A percentile compares a stretch with the other conserved stretches of the same genome.
Conservation (phyloP, 2,888 invertebrate species). For the Gymnoscelis rufifasciata region DNA sequence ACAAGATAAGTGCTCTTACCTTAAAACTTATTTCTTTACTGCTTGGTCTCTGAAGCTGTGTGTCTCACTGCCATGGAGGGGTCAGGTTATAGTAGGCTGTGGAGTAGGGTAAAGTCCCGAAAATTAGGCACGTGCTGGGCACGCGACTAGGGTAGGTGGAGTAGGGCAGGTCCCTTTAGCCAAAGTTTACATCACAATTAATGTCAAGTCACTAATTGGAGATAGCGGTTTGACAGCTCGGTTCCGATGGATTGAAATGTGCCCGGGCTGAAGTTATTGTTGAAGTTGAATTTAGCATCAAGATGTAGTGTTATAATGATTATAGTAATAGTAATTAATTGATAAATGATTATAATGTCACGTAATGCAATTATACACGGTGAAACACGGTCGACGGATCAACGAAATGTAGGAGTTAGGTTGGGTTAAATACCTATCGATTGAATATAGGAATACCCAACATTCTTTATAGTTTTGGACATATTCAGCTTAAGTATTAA, state of each 20-base stretch:
- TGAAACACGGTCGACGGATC: no score
- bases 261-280: background rate
- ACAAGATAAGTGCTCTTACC: slow-evolving; percentile 47
- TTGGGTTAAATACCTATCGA: no score
- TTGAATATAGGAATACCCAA: no score
- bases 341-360: no score
- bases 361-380: no score
- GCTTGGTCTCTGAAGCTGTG: slow-evolving; percentile 15
- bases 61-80: background rate
- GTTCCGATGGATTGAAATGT: slow-evolving; percentile 22
- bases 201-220: slow-evolving; percentile 64
- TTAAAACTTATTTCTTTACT: slow-evolving; percentile 28
- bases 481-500: no score
- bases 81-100: slow-evolving; percentile 11
- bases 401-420: no score
- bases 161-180: no score
- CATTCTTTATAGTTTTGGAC: no score
- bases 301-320: no score
- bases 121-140: slow-evolving; percentile 54
- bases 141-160: slow-evolving; percentile 52
- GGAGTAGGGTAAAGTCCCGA: slow-evolving; percentile 42
- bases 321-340: no score
- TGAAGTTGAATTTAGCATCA: background rate
- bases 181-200: slow-evolving; percentile 62
- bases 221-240: slow-evolving; percentile 48